Evolutionary conservation across 2,797 vertebrate genomes (phyloP).

Genomic region (Neostethus bicornis): DNA sequence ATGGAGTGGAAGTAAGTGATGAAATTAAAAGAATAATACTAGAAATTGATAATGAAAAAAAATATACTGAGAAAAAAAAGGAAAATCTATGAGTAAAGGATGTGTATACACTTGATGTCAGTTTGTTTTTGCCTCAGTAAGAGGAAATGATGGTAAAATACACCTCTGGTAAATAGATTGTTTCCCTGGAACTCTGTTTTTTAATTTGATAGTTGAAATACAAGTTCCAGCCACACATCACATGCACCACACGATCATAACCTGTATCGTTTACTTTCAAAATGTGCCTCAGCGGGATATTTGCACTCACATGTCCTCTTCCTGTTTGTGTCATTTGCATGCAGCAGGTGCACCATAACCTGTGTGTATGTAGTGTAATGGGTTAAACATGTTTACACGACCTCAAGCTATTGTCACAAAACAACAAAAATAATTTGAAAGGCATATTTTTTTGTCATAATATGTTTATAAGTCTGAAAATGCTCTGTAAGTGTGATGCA

Average conservation of each 20-base stretch:
- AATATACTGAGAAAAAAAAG: neutral
- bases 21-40: constrained; percentile 14
- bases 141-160: constrained; percentile 15
- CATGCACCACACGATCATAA: neutral
- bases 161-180: constrained; percentile 12
- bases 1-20: constrained; percentile 75
- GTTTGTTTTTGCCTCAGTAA: constrained; percentile 18
- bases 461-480: neutral
- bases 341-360: constrained; percentile 15
- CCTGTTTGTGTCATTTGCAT: constrained; percentile 28
- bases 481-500: neutral
- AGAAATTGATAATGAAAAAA: constrained; percentile 12
- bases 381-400: neutral
- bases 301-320: constrained; percentile 42
- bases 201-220: constrained; percentile 23
- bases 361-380: neutral
- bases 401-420: neutral
- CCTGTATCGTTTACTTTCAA: neutral
- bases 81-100: constrained; percentile 1
- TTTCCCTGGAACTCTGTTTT: constrained; percentile 18
- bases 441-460: too few species aligned
- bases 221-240: constrained; percentile 27
- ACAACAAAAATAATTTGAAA: neutral
- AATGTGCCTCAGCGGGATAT: neutral
- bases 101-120: neutral